Base-by-base conservation (phyloP, 2,888 invertebrate species). In the Hydraecia micacea region DNA sequence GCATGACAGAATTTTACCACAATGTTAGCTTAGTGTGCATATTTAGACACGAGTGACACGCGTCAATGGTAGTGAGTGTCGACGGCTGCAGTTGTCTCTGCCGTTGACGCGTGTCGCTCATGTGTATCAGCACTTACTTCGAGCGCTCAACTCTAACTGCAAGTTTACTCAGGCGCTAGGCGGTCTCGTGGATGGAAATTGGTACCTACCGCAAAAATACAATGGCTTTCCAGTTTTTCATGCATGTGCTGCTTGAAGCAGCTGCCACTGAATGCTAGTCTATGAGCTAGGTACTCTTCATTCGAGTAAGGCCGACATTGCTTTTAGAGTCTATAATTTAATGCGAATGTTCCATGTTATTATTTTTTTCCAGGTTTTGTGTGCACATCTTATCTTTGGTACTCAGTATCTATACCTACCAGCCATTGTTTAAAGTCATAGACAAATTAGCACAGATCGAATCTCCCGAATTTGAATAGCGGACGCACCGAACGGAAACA, bases 391-490 rank as follows among this genome's bases (percentile, higher is more conserved):
- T 70, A n/a, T n/a, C 7, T 62, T 70, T n/a, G 70, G 18, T 52
- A 32, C 32, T 42, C 28, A 79, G 13, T 58, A 70, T 39, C 28
- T 36, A 36, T 49, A 76, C 32, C n/a, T 49, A 76, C 32, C n/a
- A 62, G 46, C 58, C 65, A 66, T 60, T 68, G 73, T 69, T 73
- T 52, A 75, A 55, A 65, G 73, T 94, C 96, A 95, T 96, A 96
- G 97, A 97, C 96, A 96, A 96, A 96, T 96, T 95, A 95, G 95
- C 94, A 91, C 91, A 95, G 97, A 96, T 96, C 93, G 91, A 95
- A 96, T 96, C 96, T 93, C 88, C 89, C 82, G 87, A 94, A 94
- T 94, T 95, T 94, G 93, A 95, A 95, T 94, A 94, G 90, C 88
- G 93, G 93, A 93, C 93, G 90, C 91, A 88, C 91, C 89, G 88